phyloP scores from a whole-genome alignment of 2,888 invertebrate species.

The Scaptomyza tumidula region DNA sequence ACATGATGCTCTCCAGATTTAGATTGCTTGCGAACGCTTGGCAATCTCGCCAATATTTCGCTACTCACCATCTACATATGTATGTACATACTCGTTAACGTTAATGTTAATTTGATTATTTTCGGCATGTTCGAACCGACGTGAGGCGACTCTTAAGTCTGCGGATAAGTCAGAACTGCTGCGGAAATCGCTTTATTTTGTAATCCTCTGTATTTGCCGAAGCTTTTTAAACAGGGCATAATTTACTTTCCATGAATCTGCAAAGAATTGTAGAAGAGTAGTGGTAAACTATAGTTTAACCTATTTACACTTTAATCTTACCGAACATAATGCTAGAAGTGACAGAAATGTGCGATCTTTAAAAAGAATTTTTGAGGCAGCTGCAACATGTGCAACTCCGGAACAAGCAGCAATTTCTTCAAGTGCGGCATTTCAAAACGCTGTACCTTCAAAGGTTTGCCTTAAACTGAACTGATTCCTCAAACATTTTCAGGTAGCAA shows the following conservation, averaged over 20 bases:
- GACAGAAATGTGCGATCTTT: too few relatives aligned
- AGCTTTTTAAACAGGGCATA: constrained; percentile 47
- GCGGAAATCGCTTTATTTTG: constrained; percentile 21
- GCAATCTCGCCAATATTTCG: constrained; percentile 16
- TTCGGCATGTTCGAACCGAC: constrained; percentile 30
- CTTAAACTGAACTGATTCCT: too few relatives aligned
- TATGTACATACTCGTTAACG: background rate
- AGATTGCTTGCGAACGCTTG: constrained; percentile 27
- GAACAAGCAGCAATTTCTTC: too few relatives aligned
- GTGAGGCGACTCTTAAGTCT: constrained; percentile 29
- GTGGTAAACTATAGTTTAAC: background rate
- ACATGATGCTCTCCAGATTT: constrained; percentile 13
- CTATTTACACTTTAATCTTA: constrained; percentile 7
- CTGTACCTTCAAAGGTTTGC: too few relatives aligned
- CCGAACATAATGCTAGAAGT: constrained; percentile 50
- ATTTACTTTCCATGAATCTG: constrained; percentile 51
- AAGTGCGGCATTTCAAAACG: too few relatives aligned
- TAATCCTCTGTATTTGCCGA: too few relatives aligned
- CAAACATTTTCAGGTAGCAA: too few relatives aligned
- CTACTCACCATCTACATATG: constrained; percentile 5
- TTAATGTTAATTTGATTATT: constrained; percentile 18
- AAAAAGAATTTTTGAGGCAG: too few relatives aligned
- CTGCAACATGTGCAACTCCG: too few relatives aligned
- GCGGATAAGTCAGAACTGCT: constrained; percentile 15
- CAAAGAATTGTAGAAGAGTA: background rate